Base-by-base conservation (phyloP, 2,888 invertebrate species). In the Melieria omissa region DNA sequence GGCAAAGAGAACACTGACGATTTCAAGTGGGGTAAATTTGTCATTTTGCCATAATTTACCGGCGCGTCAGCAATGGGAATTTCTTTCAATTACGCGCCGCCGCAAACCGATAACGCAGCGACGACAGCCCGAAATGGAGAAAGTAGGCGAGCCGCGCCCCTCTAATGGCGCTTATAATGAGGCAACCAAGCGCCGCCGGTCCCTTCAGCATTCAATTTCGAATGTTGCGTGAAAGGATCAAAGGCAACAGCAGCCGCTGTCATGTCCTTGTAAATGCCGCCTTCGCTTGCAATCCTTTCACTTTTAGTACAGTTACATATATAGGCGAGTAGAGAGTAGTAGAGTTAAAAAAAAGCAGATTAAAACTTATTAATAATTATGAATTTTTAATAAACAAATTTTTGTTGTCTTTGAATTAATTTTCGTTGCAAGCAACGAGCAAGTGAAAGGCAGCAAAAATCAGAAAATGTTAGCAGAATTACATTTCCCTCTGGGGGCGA, bases 151-250 rank as follows among this genome's bases (percentile, higher is more conserved):
- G 57, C 7, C 46, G 65, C 12, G 29, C 55, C 54, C 63, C 55
- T 46, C 46, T 47, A 69, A 62, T 66, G 57, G 64, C 55, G 73
- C 71, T 57, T 62, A 67, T 67, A 63, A 63, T 71, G 62, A 72
- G 63, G 71, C 72, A 76, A 81, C 67, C 45, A 49, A 67, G 60
- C 67, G 67, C 60, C 60, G 61, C 60, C 58, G 29, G 29, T 29
- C 29, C 77, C 77, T 77, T 78, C 79, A 73, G 78, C 55, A 16
- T 9, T 66, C 45, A 16, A 9, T 6, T 14, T 57, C 12, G 9
- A 60, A 78, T 80, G 79, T 77, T 75, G 80, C 80, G 83, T 78
- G 78, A 83, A 80, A 81, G 82, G 85, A 84, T 84, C 85, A 84
- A 84, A 84, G 84, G 70, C 78, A 75, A 76, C 76, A 75, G 74